Evolutionary conservation across 1,140 invertebrate genomes (phyloP).

Genomic region (Eciton burchellii): DNA sequence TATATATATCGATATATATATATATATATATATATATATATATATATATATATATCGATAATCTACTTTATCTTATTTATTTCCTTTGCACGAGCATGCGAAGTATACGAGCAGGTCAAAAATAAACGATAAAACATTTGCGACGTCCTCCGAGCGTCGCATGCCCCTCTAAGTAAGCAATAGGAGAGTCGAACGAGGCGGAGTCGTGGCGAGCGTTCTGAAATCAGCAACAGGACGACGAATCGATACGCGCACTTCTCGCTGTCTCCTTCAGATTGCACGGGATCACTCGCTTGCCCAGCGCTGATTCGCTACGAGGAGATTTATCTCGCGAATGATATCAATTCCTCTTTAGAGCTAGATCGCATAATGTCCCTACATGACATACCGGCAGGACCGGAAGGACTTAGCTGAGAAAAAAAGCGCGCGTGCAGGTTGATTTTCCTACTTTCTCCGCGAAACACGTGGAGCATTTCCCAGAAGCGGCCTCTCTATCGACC

Average conservation of each 20-base stretch:
- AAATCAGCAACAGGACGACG: conserved; percentile 42
- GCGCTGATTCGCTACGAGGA: neutral
- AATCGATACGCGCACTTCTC: conserved; percentile 42
- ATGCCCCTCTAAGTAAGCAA: neutral
- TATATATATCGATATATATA: too few relatives aligned
- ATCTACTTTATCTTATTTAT: too few relatives aligned
- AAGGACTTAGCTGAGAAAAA: neutral
- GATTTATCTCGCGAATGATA: neutral
- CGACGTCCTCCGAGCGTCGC: conserved; percentile 3
- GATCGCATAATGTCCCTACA: neutral
- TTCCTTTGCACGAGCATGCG: too few relatives aligned
- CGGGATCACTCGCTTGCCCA: neutral
- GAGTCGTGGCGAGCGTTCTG: conserved; percentile 38
- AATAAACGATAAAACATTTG: neutral
- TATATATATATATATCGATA: too few relatives aligned
- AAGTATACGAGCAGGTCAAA: too few relatives aligned
- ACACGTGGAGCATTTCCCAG: conserved; percentile 74
- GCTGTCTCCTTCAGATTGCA: conserved; percentile 11
- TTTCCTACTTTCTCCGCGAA: conserved; percentile 25
- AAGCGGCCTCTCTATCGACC: conserved; percentile 73
- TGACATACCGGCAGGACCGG: neutral
- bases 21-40: too few relatives aligned
- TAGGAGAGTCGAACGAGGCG: conserved; percentile 36
- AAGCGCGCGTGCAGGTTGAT: neutral
- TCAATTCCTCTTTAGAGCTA: neutral